These are phyloP conservation scores for Rhopalosiphum maidis DNA, from an alignment of 1,140 invertebrate genomes.

Conservation along the genomic window DNA sequence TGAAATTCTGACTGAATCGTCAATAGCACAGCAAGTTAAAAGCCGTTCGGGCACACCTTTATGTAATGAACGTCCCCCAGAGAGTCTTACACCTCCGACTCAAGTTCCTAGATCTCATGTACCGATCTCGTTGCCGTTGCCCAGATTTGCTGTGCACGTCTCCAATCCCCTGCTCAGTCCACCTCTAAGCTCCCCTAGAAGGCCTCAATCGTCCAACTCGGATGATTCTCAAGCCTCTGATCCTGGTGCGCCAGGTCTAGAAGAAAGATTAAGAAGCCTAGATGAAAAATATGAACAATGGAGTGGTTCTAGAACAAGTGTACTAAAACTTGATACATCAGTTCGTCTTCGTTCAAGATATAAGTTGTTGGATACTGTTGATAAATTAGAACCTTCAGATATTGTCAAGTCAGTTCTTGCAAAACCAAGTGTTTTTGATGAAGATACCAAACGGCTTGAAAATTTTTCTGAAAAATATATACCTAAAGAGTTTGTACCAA, in stretches of 20 bases:
- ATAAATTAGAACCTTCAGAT: slow-evolving; percentile 87
- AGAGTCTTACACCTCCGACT: slow-evolving; percentile 71
- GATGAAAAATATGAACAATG: slow-evolving; percentile 94
- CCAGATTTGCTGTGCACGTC: slow-evolving; percentile 81
- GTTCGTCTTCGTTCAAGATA: slow-evolving; percentile 68
- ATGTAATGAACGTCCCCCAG: slow-evolving; percentile 82
- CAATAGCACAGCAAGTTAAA: slow-evolving; percentile 65
- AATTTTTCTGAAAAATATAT: slow-evolving; percentile 88
- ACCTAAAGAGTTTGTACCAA: slow-evolving; percentile 69
- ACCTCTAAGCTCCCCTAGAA: slow-evolving; percentile 42
- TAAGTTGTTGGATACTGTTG: slow-evolving; percentile 75
- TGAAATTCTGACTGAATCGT: slow-evolving; percentile 63
- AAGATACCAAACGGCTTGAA: slow-evolving; percentile 91
- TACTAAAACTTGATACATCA: slow-evolving; percentile 68
- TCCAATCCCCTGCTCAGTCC: slow-evolving; percentile 52
- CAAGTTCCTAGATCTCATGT: slow-evolving; percentile 70
- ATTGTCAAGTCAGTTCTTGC: slow-evolving; percentile 91
- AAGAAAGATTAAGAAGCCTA: slow-evolving; percentile 85
- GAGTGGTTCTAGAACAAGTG: slow-evolving; percentile 72
- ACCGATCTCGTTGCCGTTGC: slow-evolving; percentile 80
- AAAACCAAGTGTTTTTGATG: slow-evolving; percentile 93
- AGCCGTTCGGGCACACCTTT: slow-evolving; percentile 82
- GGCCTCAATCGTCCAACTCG: slow-evolving; percentile 49
- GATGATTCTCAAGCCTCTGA: slow-evolving; percentile 58
- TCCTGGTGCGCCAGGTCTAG: slow-evolving; percentile 65